phyloP scores from a whole-genome alignment of 2,888 invertebrate genomes.

The Drosophila sordidapex region DNA sequence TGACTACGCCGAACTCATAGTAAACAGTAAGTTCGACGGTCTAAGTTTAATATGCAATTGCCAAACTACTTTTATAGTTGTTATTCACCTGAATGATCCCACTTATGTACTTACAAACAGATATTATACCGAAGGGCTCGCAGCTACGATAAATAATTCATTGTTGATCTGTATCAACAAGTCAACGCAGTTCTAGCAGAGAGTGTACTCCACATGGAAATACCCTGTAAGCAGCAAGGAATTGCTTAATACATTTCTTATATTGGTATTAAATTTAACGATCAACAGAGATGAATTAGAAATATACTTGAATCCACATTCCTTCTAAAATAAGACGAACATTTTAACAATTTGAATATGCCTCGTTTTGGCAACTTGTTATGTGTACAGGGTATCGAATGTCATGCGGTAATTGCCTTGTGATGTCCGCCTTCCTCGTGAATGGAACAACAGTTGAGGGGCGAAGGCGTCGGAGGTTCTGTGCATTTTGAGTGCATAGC shows the following conservation, averaged over 20 bases:
- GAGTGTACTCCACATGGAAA: not conserved
- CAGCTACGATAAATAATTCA: conserved; percentile 65
- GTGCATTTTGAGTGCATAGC: conserved; percentile 27
- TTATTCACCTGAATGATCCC: not conserved
- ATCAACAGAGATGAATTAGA: not conserved
- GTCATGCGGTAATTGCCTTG: conserved; percentile 46
- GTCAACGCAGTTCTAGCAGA: not conserved
- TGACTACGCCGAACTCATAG: conserved; percentile 45
- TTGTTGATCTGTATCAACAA: conserved; percentile 29
- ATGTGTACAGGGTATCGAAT: conserved; percentile 18
- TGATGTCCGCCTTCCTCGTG: conserved; percentile 32
- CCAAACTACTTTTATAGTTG: conserved; percentile 9
- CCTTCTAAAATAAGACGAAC: not conserved
- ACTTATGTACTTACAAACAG: conserved; percentile 3
- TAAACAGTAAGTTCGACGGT: conserved; percentile 40
- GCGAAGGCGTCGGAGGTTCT: not conserved
- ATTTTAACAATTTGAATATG: not conserved
- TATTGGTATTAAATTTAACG: not conserved
- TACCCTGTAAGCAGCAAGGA: not conserved
- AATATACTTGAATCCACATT: not conserved
- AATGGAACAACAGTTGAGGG: not conserved
- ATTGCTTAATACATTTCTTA: not conserved
- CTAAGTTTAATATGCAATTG: conserved; percentile 45
- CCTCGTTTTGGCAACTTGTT: not conserved
- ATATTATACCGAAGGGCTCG: conserved; percentile 59